A percentile compares a stretch with the other conserved stretches of the same genome.
Conservation (phyloP, 2,113 vertebrate species). For the Plecturocebus donacophilus region DNA sequence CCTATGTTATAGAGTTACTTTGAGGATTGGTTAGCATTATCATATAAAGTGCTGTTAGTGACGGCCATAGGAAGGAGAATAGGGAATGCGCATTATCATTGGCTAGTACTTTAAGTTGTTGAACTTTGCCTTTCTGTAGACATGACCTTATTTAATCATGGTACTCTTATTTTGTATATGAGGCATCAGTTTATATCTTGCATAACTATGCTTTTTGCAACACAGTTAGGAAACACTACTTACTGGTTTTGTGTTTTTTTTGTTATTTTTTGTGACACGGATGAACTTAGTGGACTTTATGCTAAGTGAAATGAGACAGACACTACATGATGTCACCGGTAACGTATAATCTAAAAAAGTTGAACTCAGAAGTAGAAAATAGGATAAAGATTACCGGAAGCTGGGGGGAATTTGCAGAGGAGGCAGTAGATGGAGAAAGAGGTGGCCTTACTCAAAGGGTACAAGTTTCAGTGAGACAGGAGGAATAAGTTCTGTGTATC, state of each 20-base stretch:
- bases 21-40: neutral
- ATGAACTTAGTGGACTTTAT: neutral
- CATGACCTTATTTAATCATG: neutral
- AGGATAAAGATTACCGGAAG: neutral
- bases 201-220: neutral
- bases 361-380: neutral
- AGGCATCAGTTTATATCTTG: neutral
- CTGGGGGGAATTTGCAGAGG: too few species aligned
- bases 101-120: neutral
- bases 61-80: neutral
- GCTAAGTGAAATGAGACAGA: neutral
- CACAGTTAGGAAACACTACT: neutral
- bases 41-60: neutral
- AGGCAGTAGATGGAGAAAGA: neutral
- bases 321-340: neutral
- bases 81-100: neutral
- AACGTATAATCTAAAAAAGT: neutral
- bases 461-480: neutral
- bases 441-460: neutral
- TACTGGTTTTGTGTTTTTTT: neutral
- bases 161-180: neutral
- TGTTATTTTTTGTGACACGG: neutral
- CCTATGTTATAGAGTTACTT: too few species aligned
- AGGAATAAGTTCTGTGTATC: neutral
- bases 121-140: neutral